phyloP scores from a whole-genome alignment of 2,113 vertebrate genomes.

The Takifugu bimaculatus region DNA sequence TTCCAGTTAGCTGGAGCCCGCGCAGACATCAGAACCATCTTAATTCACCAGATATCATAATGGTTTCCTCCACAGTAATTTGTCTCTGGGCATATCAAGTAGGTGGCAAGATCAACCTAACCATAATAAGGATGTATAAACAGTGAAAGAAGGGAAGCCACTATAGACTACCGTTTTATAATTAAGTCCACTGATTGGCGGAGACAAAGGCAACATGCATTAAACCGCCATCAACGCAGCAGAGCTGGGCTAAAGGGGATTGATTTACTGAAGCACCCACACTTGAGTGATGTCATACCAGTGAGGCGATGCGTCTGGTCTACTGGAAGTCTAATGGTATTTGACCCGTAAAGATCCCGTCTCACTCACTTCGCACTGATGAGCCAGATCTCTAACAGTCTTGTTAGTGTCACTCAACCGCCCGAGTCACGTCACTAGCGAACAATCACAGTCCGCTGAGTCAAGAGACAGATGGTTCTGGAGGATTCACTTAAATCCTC shows the following conservation, averaged over 20 bases:
- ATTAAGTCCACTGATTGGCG: conserved; percentile 43
- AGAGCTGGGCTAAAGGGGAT: conserved; percentile 3
- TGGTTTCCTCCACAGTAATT: conserved; percentile 31
- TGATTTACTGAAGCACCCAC: conserved; percentile 18
- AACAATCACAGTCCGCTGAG: conserved; percentile 12
- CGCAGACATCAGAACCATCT: conserved; percentile 40
- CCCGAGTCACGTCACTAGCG: background rate
- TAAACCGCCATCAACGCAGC: conserved; percentile 13
- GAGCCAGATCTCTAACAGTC: conserved; percentile 19
- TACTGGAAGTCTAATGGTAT: conserved; percentile 45
- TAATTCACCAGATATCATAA: conserved; percentile 31
- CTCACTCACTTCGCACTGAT: conserved; percentile 40
- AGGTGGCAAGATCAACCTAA: conserved; percentile 21
- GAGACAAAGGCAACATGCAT: conserved; percentile 24
- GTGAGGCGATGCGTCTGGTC: conserved; percentile 5
- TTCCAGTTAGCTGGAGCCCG: conserved; percentile 6
- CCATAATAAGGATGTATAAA: background rate
- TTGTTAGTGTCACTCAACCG: conserved; percentile 61
- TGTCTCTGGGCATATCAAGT: conserved; percentile 31
- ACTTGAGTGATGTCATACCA: conserved; percentile 17
- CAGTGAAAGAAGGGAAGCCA: background rate
- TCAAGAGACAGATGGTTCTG: background rate
- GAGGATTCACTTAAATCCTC: too few relatives aligned
- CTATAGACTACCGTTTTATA: conserved; percentile 28
- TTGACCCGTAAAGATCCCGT: conserved; percentile 51